phyloP scores from a whole-genome alignment of 2,113 vertebrate species.

The Gallinago jamesoni region DNA sequence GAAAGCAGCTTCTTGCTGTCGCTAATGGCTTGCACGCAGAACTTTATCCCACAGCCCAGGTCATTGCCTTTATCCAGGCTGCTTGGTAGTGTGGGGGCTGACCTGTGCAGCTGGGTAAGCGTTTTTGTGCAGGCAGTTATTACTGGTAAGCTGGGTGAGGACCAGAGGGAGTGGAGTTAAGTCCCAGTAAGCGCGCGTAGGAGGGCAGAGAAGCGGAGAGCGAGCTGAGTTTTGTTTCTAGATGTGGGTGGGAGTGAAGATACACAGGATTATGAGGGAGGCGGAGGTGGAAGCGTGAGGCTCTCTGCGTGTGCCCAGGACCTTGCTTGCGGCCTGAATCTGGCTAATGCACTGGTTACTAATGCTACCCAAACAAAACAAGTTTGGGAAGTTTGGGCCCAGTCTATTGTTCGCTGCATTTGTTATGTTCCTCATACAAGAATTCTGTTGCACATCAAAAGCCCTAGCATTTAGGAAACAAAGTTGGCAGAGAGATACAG shows the following conservation, averaged over 20 bases:
- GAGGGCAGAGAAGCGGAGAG: not conserved
- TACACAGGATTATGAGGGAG: not conserved
- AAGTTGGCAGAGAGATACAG: not conserved
- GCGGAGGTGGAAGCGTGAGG: not conserved
- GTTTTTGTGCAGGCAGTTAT: not conserved
- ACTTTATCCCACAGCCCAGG: not conserved
- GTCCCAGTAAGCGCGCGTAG: rapidly evolving
- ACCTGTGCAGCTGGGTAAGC: not conserved
- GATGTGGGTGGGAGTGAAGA: not conserved
- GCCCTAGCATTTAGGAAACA: not conserved
- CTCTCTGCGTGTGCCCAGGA: not conserved
- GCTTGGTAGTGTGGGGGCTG: not conserved
- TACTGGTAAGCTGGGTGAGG: not conserved
- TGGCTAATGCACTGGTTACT: not conserved
- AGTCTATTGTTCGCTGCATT: not conserved
- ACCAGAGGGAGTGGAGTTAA: not conserved
- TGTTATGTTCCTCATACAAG: not conserved
- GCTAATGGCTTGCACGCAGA: rapidly evolving
- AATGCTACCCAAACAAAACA: not conserved
- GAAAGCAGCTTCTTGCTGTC: not conserved
- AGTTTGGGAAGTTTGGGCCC: not conserved
- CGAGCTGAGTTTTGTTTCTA: not conserved
- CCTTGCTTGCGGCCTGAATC: not conserved
- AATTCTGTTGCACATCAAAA: not conserved
- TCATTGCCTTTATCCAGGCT: not conserved